These are phyloP conservation scores for Semotilus atromaculatus DNA, from an alignment of 2,797 vertebrate genomes.

Conservation along the genomic window DNA sequence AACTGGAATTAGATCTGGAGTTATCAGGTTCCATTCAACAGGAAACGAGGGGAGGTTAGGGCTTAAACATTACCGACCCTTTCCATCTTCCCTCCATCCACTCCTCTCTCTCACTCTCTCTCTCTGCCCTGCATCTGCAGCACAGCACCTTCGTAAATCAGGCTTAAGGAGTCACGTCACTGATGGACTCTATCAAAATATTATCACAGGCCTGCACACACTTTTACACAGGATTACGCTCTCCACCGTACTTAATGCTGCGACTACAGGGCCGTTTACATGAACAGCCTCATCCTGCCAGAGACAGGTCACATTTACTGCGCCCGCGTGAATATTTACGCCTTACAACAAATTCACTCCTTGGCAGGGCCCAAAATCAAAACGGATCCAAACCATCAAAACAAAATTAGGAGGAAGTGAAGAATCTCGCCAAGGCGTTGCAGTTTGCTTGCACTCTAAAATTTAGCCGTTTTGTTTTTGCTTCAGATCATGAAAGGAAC, in stretches of 20 bases:
- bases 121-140: neutral
- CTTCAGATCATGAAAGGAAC: neutral
- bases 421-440: neutral
- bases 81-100: slow-evolving; percentile 35
- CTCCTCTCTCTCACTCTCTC: slow-evolving; percentile 22
- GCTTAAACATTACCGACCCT: slow-evolving; percentile 16
- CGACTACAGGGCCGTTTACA: slow-evolving; percentile 68
- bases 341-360: slow-evolving; percentile 25
- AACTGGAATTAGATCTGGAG: slow-evolving; percentile 52
- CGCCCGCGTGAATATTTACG: slow-evolving; percentile 65
- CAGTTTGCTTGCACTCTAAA: neutral
- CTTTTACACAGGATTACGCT: slow-evolving; percentile 68
- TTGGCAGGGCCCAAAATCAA: neutral
- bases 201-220: slow-evolving; percentile 72
- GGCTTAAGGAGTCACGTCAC: slow-evolving; percentile 65
- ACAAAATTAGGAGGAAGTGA: slow-evolving; percentile 31
- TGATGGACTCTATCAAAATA: slow-evolving; percentile 77
- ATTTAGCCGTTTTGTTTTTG: slow-evolving; percentile 4
- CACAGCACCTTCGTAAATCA: slow-evolving; percentile 70
- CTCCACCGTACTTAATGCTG: slow-evolving; percentile 63
- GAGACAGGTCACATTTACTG: slow-evolving; percentile 73
- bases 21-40: slow-evolving; percentile 67
- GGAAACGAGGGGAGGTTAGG: slow-evolving; percentile 31
- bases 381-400: slow-evolving; percentile 10
- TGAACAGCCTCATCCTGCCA: slow-evolving; percentile 69